Base-by-base conservation (phyloP, 2,888 invertebrate species). In the Conomelus anceps region DNA sequence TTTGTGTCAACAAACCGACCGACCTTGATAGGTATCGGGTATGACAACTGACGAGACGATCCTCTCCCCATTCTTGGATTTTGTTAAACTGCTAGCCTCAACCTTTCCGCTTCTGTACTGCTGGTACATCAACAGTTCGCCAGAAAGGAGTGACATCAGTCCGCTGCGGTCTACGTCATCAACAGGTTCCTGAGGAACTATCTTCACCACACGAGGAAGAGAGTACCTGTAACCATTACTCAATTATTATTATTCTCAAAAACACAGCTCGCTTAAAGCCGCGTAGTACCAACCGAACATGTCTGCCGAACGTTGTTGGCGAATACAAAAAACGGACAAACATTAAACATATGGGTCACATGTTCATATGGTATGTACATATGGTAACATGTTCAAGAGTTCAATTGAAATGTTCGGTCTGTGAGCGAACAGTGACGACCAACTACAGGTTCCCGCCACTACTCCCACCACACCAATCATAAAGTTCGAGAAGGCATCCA, bases 21-120 rank as follows among this genome's bases (percentile, higher is more conserved):
- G 91, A 94, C 94, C 94, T 91, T 94, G 93, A 92, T 94, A 94
- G 91, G 94, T 93, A 91, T 94, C 94, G 41, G 94, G 94, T 91
- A 94, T 94, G 91, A 94, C 94, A 90, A 94, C 92, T 89, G 93
- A 93, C 90, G 94, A 93, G 89, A 94, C 94, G 90, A 92, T 91
- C 88, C 92, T 92, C 85, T 92, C 92, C 89, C 92, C 92, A 89
- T 91, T 91, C 85, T 91, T 91, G 6, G 91, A 91, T 91, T 92
- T 92, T 87, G 87, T 90, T 24, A 92, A 91, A 87, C 93, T 93
- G 89, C 92, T 92, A 6, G 93, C 93, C 91, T 93, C 92, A 22
- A 94, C 94, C 92, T 94, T 94, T 91, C 93, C 93, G 90, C 94
- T 93, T 89, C 93, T 93, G 91, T 94, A 94, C 89, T 94, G 94